Evolutionary conservation across 2,797 vertebrate genomes (phyloP).

Genomic region (Threskiornis aethiopicus): DNA sequence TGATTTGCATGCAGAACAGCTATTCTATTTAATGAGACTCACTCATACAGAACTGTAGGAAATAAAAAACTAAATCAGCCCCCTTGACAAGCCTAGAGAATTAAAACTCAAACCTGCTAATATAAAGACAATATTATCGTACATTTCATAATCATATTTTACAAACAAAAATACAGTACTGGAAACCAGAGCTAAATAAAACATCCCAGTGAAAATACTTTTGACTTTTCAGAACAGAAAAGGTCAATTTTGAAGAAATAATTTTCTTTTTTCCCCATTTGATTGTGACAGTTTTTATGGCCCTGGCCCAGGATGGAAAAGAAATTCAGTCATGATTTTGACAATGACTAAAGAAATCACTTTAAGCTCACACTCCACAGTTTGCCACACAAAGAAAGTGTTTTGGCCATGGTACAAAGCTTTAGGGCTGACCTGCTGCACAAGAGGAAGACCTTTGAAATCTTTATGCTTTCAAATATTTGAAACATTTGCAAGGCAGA

Average conservation of each 20-base stretch:
- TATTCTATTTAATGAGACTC: neutral
- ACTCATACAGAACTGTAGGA: constrained; percentile 19
- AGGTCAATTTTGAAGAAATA: neutral
- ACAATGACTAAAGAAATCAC: neutral
- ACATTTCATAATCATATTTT: neutral
- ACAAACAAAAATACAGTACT: neutral
- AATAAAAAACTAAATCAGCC: neutral
- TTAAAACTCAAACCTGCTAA: neutral
- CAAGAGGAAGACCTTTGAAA: neutral
- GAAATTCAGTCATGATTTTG: neutral
- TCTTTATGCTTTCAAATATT: neutral
- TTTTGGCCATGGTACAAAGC: neutral
- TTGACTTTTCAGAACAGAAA: neutral
- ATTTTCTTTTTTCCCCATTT: neutral
- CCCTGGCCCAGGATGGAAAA: neutral
- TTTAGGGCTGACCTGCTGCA: neutral
- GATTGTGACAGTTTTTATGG: neutral
- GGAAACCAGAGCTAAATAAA: neutral
- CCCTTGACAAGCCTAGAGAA: neutral
- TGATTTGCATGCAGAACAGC: neutral
- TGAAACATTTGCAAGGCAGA: neutral
- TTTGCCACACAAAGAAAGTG: neutral
- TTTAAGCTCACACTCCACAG: neutral
- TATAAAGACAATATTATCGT: neutral
- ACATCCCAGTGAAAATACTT: neutral